Evolutionary conservation across 1,140 invertebrate species (phyloP).

Genomic region (Cydia splendana): DNA sequence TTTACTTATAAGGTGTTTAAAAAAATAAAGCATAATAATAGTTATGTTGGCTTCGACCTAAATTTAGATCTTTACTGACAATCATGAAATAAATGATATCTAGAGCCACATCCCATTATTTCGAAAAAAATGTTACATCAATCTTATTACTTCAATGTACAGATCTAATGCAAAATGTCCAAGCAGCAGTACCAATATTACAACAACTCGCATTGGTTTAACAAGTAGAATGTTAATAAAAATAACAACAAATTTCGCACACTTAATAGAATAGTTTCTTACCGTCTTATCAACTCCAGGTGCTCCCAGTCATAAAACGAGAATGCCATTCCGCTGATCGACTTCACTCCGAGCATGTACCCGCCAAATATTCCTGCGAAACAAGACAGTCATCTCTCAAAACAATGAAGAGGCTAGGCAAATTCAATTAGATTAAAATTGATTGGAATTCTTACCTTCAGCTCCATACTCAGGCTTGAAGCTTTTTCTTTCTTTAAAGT

Average conservation of each 20-base stretch:
- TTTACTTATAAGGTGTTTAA: too few relatives aligned
- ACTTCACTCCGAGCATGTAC: conserved; percentile 95
- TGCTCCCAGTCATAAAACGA: conserved; percentile 99
- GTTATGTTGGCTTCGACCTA: background rate
- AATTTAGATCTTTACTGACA: too few relatives aligned
- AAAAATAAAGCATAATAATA: too few relatives aligned
- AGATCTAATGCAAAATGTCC: background rate
- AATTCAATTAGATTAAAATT: background rate
- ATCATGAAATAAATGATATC: too few relatives aligned
- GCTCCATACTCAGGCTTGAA: conserved; percentile 98
- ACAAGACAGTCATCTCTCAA: conserved; percentile 34
- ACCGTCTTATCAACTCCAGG: conserved; percentile 92
- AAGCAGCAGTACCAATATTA: background rate
- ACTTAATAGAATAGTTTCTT: conserved; percentile 26
- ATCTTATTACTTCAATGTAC: too few relatives aligned
- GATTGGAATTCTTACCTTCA: conserved; percentile 83
- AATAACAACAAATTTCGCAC: background rate
- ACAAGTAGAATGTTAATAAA: background rate
- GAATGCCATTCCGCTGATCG: conserved; percentile 94
- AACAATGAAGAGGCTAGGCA: background rate
- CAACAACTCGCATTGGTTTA: background rate
- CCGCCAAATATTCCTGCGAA: conserved; percentile 95
- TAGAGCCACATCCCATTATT: too few relatives aligned
- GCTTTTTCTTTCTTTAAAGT: conserved; percentile 98
- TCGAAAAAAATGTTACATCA: too few relatives aligned